phyloP scores from a whole-genome alignment of 2,113 vertebrate genomes.

The Sylvilagus bachmani region DNA sequence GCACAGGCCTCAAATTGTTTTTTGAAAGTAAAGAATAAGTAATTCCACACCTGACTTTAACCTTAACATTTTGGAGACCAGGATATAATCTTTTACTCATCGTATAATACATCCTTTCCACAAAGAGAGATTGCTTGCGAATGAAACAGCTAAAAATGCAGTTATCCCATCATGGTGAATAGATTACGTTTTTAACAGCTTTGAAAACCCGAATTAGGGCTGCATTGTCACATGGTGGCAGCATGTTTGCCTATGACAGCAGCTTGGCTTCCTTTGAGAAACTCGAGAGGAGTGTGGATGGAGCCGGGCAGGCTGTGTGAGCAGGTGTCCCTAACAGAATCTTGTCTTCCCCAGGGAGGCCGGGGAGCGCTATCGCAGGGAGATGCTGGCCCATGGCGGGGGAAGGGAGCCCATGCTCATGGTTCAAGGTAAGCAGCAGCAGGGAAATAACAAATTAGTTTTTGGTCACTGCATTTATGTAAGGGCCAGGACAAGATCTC shows the following conservation, averaged over 20 bases:
- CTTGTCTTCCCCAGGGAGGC: constrained; percentile 90
- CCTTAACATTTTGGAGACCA: neutral
- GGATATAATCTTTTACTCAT: neutral
- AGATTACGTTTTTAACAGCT: constrained; percentile 16
- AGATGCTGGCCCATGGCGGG: constrained; percentile 98
- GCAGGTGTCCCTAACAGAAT: constrained; percentile 83
- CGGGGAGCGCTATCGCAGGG: constrained; percentile 96
- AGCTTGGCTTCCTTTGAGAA: constrained; percentile 48
- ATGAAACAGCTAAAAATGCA: neutral
- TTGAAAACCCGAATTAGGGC: constrained; percentile 61
- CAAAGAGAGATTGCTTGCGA: neutral
- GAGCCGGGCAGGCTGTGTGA: constrained; percentile 31
- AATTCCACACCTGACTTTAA: neutral
- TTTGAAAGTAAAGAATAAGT: neutral
- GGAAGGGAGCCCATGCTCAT: constrained; percentile 96
- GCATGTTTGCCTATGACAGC: neutral
- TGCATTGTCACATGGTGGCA: constrained; percentile 1
- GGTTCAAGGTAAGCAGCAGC: constrained; percentile 94
- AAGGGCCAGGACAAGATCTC: neutral
- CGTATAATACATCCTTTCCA: neutral
- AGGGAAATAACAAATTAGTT: neutral
- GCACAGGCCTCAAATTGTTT: no score
- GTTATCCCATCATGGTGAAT: neutral
- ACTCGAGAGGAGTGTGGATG: neutral
- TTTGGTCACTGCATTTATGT: neutral